Conservation (phyloP, 23 tunicate species). For the Trididemnum nubilum region DNA sequence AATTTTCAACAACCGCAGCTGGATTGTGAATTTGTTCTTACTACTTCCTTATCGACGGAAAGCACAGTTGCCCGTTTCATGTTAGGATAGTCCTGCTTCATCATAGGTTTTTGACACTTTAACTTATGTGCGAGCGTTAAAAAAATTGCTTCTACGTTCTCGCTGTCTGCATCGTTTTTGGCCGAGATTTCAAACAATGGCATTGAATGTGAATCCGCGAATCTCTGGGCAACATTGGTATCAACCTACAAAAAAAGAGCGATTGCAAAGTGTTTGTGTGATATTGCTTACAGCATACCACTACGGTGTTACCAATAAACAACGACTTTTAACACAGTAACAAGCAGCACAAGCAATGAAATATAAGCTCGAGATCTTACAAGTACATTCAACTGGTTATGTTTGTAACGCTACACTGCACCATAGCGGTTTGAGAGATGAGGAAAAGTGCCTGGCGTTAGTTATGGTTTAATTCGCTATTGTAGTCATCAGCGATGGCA, state of each 20-base stretch:
- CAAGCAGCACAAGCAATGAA: background rate
- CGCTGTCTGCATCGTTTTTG: slow-evolving; percentile 65
- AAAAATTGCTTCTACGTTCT: slow-evolving; percentile 91
- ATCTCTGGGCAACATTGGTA: slow-evolving; percentile 77
- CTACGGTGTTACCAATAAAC: background rate
- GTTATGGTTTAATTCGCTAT: too few species aligned
- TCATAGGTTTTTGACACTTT: slow-evolving; percentile 87
- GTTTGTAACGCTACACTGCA: too few species aligned
- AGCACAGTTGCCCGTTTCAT: slow-evolving; percentile 92
- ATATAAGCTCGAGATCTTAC: too few species aligned
- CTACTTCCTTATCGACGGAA: slow-evolving; percentile 83
- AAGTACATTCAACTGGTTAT: too few species aligned
- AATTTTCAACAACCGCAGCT: slow-evolving; percentile 34
- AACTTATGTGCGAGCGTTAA: slow-evolving; percentile 95
- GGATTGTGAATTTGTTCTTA: slow-evolving; percentile 32
- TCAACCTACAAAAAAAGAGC: slow-evolving; percentile 51
- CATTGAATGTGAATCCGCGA: slow-evolving; percentile 93
- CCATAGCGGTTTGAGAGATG: too few species aligned
- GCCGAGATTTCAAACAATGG: slow-evolving; percentile 96
- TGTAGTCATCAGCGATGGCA: too few species aligned
- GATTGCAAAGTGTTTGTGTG: too few species aligned
- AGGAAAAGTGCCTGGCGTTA: too few species aligned
- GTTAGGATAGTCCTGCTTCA: slow-evolving; percentile 74
- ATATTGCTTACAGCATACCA: background rate
- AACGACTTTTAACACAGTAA: background rate